Base-by-base conservation (phyloP, 1,140 invertebrate genomes). In the Dinoponera quadriceps region DNA sequence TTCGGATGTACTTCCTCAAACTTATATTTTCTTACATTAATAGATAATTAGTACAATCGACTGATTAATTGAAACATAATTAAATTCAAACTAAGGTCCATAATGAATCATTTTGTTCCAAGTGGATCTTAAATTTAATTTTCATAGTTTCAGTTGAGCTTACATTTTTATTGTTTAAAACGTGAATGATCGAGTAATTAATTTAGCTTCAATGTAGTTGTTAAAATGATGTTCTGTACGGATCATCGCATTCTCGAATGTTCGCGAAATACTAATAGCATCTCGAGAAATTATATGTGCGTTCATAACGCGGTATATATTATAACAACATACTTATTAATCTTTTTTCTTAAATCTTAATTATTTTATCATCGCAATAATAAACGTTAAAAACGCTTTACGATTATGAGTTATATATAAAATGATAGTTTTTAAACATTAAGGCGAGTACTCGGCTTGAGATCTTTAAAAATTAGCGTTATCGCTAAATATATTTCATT, bases 381-480 rank as follows among this genome's bases (percentile, higher is more conserved):
- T 16, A 33, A 9, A 73, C 3, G 62, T 74, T 48, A 60, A 38
- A 3, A 73, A 51, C 27, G 18, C 16, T 59, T 13, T 59, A 72
- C 57, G 33, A 44, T 66, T 3, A 77, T 77, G 16, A 63, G 18
- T 1, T 75, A 63, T 51, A 49, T 75, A 63, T 51, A 49, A 65
- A 77, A 65, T 16, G 49, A 74, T 57, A 22, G 1, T 73, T 60
- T 14, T 74, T 29, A 74, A 48, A 27, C 7, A 49, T 11, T 71
- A 18, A 66, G 11, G 13, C 16, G 29, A 75, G 14, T 27, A 51
- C 16, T 1, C n/a, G n/a, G 5, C 65, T 22, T 57, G 44, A 77
- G 73, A 77, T 77, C 44, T 73, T 44, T 59, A 62, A 14, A 62
- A 25, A 62, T 60, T 57, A 55, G 55, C 18, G 55, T 25, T 74